phyloP scores from a whole-genome alignment of 2,797 vertebrate genomes.

The Lagocephalus sceleratus region DNA sequence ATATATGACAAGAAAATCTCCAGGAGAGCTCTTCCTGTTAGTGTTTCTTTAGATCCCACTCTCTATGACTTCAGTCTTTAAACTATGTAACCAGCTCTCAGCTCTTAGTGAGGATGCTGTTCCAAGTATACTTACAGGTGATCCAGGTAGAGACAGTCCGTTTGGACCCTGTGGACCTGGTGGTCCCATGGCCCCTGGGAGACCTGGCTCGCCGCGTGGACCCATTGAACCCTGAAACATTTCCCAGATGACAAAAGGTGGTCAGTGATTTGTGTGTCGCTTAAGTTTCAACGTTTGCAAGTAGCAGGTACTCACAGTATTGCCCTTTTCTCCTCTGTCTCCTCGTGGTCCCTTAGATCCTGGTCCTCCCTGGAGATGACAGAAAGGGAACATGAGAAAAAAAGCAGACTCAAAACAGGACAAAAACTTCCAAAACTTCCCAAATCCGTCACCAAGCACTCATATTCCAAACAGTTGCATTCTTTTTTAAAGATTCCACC shows the following conservation, averaged over 20 bases:
- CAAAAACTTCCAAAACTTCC: conserved; percentile 45
- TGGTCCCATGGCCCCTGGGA: conserved; percentile 87
- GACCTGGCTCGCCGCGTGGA: conserved; percentile 87
- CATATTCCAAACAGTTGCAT: conserved; percentile 53
- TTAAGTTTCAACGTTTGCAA: conserved; percentile 24
- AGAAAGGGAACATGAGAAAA: conserved; percentile 49
- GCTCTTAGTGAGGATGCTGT: too few species aligned
- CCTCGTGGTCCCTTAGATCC: conserved; percentile 93
- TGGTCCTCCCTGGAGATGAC: conserved; percentile 83
- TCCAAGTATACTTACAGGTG: conserved; percentile 87
- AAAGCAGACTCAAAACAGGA: conserved; percentile 7
- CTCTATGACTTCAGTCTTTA: background rate
- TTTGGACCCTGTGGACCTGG: conserved; percentile 96
- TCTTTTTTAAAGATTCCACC: conserved; percentile 64
- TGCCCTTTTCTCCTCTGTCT: conserved; percentile 87
- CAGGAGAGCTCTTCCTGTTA: conserved; percentile 30
- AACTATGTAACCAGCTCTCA: too few species aligned
- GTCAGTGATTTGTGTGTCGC: conserved; percentile 15
- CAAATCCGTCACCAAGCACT: conserved; percentile 52
- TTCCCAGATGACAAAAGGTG: conserved; percentile 21
- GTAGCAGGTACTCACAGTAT: conserved; percentile 78
- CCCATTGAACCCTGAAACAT: conserved; percentile 83
- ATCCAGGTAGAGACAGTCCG: conserved; percentile 93
- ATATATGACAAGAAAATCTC: conserved; percentile 46
- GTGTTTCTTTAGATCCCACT: conserved; percentile 42